Percentiles rank a stretch among this genome's conserved stretches.
These are phyloP conservation scores for Nothocercus julius DNA, from an alignment of 2,113 vertebrate species.

Conservation along the genomic window DNA sequence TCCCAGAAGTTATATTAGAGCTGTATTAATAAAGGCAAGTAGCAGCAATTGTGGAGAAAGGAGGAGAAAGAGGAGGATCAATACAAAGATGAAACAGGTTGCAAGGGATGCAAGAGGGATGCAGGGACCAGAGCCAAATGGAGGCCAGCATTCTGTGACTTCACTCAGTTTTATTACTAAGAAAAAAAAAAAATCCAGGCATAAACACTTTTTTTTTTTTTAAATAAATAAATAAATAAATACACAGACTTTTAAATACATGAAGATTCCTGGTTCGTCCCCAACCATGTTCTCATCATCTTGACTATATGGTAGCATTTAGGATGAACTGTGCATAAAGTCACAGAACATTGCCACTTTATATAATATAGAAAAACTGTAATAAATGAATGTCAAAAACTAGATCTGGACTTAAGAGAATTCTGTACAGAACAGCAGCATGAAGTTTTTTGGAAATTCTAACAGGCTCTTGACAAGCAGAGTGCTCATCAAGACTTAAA, in stretches of 20 bases:
- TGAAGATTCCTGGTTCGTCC: too few species aligned
- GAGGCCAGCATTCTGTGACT: accelerated
- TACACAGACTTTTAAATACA: too few species aligned
- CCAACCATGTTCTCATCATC: too few species aligned
- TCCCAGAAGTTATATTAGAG: not conserved
- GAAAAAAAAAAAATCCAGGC: too few species aligned
- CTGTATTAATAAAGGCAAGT: accelerated
- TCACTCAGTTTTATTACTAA: too few species aligned
- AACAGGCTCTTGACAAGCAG: not conserved
- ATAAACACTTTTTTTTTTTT: too few species aligned
- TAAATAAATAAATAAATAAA: too few species aligned
- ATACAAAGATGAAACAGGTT: not conserved
- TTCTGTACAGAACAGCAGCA: not conserved
- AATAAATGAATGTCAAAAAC: not conserved
- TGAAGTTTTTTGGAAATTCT: not conserved
- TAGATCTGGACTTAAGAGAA: not conserved
- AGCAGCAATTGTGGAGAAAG: not conserved
- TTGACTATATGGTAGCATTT: too few species aligned
- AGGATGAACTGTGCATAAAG: too few species aligned
- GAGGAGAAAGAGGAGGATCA: not conserved
- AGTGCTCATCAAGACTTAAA: not conserved
- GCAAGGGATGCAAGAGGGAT: not conserved
- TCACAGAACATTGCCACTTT: too few species aligned
- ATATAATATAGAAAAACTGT: not conserved
- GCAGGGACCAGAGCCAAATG: too few species aligned